Conservation (phyloP, 2,113 vertebrate genomes). For the Hippocampus mohnikei region DNA sequence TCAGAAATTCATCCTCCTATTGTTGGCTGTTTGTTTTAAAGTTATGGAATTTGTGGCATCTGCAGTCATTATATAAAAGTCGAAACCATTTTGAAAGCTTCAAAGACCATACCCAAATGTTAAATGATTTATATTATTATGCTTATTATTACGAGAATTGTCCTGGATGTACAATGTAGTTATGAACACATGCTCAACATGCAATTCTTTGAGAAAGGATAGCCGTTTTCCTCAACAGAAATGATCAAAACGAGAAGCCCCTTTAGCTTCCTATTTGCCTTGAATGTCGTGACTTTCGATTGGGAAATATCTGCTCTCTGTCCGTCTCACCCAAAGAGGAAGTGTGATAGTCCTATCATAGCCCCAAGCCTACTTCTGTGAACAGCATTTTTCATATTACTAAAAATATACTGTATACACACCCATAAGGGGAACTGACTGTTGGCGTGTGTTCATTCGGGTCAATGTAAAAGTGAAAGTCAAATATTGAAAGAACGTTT, state of each 20-base stretch:
- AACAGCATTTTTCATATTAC: neutral
- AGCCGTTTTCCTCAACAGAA: neutral
- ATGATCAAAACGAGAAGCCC: neutral
- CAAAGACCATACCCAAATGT: neutral
- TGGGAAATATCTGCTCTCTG: neutral
- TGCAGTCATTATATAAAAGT: conserved; percentile 7
- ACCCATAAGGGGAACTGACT: neutral
- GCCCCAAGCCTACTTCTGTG: neutral
- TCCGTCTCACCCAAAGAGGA: neutral
- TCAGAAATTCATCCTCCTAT: conserved; percentile 54
- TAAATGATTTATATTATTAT: neutral
- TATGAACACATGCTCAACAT: neutral
- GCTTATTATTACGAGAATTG: neutral
- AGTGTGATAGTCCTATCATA: neutral
- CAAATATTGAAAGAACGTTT: neutral
- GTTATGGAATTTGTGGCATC: conserved; percentile 54
- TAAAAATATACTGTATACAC: too few species aligned
- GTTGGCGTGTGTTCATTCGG: neutral
- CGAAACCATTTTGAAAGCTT: neutral
- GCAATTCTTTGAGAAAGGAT: neutral
- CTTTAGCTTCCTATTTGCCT: neutral
- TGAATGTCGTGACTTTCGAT: neutral
- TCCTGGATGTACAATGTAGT: neutral
- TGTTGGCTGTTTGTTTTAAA: conserved; percentile 56
- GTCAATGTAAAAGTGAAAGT: neutral